Conservation (phyloP, 1,140 invertebrate species). For the Trichonephila clavipes region DNA sequence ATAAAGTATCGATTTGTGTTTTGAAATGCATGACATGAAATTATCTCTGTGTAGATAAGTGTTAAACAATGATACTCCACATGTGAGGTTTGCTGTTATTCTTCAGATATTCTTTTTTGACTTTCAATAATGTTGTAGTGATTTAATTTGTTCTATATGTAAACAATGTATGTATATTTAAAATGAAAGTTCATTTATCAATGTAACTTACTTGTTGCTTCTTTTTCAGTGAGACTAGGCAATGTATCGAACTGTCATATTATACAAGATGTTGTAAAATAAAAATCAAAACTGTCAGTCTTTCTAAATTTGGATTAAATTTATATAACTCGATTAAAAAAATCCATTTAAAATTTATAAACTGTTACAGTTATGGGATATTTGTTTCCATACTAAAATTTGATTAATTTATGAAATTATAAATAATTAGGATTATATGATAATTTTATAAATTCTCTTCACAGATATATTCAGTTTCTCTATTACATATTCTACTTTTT, state of each 20-base stretch:
- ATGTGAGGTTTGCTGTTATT: conserved; percentile 1
- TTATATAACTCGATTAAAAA: background rate
- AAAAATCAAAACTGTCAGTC: conserved; percentile 47
- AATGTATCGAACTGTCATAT: background rate
- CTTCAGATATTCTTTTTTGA: conserved; percentile 1
- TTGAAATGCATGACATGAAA: conserved; percentile 4
- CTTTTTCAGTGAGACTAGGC: background rate
- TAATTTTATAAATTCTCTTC: background rate
- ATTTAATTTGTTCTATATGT: conserved; percentile 8
- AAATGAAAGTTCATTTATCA: background rate
- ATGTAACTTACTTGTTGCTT: conserved; percentile 25
- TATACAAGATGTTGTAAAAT: conserved; percentile 48
- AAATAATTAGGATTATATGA: conserved; percentile 28
- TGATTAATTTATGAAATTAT: conserved; percentile 18
- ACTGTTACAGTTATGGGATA: conserved; percentile 43
- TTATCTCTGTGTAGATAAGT: conserved; percentile 35
- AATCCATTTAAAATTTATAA: conserved; percentile 30
- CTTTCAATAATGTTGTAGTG: background rate
- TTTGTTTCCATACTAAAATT: conserved; percentile 23
- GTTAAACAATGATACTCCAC: conserved; percentile 1
- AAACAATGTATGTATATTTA: conserved; percentile 15
- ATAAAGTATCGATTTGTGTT: conserved; percentile 19
- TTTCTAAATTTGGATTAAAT: conserved; percentile 33
- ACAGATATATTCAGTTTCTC: background rate
- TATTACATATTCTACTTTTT: background rate